These are phyloP conservation scores for Chaetops frenatus DNA, from an alignment of 2,113 vertebrate species.

Conservation along the genomic window DNA sequence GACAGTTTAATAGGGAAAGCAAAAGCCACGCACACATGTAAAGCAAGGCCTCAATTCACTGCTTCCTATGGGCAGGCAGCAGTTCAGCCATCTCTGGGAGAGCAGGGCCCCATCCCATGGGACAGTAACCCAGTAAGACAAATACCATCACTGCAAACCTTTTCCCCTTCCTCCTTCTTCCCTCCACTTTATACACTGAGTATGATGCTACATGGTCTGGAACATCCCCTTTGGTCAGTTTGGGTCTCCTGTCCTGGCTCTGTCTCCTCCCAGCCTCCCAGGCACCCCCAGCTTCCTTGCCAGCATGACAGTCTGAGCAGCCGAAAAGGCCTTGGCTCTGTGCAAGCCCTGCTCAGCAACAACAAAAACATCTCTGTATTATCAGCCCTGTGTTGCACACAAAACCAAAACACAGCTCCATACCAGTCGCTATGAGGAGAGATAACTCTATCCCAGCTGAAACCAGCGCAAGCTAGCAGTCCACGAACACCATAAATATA, in stretches of 20 bases:
- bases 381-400: background rate
- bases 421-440: background rate
- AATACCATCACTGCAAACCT: background rate
- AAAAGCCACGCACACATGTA: background rate
- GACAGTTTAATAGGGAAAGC: background rate
- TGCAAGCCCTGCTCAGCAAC: background rate
- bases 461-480: background rate
- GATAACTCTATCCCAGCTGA: background rate
- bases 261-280: background rate
- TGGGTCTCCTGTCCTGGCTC: background rate
- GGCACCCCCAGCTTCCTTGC: fast-evolving
- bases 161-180: background rate
- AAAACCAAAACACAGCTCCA: background rate
- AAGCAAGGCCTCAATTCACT: background rate
- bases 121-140: background rate
- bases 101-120: background rate
- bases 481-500: background rate
- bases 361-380: background rate
- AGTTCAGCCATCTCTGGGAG: background rate
- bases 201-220: background rate
- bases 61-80: background rate
- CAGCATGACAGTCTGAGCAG: fast-evolving
- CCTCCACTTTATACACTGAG: background rate
- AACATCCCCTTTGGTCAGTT: background rate
- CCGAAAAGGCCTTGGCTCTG: background rate